A percentile compares a stretch with the other conserved stretches of the same genome.
Evolutionary conservation across 1,140 invertebrate genomes (phyloP).

Genomic region (Caenorhabditis remanei): DNA sequence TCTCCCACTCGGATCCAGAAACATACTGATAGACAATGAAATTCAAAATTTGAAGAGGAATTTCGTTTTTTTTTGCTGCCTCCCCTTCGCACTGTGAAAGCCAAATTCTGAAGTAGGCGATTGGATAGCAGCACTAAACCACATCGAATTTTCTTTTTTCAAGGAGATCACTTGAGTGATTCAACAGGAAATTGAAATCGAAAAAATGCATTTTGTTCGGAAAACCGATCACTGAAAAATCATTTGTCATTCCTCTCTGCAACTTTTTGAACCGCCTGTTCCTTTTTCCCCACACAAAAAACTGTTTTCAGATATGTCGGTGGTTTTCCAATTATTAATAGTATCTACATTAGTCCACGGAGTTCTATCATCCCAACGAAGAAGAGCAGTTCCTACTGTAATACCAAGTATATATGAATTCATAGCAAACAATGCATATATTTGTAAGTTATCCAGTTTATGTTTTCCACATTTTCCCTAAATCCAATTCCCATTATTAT

Average conservation of each 20-base stretch:
- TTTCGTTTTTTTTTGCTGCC: background rate
- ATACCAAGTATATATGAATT: slow-evolving; percentile 60
- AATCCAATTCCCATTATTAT: background rate
- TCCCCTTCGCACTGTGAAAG: background rate
- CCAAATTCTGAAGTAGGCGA: background rate
- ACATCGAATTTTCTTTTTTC: background rate
- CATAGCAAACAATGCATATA: slow-evolving; percentile 59
- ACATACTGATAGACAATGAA: slow-evolving; percentile 36
- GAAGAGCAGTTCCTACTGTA: slow-evolving; percentile 14
- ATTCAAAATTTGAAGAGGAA: slow-evolving; percentile 26
- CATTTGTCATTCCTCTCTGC: background rate
- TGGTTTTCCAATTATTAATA: slow-evolving; percentile 1
- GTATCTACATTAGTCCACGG: slow-evolving; percentile 1
- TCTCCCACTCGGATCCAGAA: slow-evolving; percentile 27
- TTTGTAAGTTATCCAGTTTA: slow-evolving; percentile 46
- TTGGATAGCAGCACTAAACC: slow-evolving; percentile 32
- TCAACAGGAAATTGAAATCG: slow-evolving; percentile 29
- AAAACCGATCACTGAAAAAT: slow-evolving; percentile 32
- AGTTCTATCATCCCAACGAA: background rate
- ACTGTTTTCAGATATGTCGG: slow-evolving; percentile 34
- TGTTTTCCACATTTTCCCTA: background rate
- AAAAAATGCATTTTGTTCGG: background rate
- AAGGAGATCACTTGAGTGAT: slow-evolving; percentile 47
- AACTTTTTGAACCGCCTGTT: background rate
- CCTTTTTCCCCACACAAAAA: background rate